Evolutionary conservation across 2,888 invertebrate genomes (phyloP).

Genomic region (Papilio elwesi): DNA sequence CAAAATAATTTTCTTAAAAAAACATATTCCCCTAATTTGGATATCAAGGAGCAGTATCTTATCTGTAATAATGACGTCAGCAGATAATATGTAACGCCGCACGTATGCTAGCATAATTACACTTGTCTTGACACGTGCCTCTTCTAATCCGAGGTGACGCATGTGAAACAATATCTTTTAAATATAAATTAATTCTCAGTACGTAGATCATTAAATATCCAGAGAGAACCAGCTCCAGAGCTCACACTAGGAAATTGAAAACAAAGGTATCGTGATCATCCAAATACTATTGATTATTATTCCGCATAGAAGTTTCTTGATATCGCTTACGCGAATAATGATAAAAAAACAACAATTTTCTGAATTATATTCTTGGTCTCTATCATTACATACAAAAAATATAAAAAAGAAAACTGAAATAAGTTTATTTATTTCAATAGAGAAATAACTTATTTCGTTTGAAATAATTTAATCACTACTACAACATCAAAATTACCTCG

Average conservation of each 20-base stretch:
- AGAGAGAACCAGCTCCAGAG: no score
- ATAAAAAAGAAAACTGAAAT: neutral
- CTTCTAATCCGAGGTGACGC: slow-evolving; percentile 10
- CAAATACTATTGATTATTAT: neutral
- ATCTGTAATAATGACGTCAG: slow-evolving; percentile 13
- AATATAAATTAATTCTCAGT: neutral
- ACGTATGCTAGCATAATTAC: slow-evolving; percentile 12
- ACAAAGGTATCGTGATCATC: neutral
- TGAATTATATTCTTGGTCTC: no score
- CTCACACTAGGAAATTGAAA: neutral
- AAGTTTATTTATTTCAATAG: no score
- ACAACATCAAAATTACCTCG: neutral
- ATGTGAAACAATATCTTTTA: neutral
- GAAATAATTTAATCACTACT: neutral
- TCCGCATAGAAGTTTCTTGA: neutral
- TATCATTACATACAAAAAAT: neutral
- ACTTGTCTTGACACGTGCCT: slow-evolving; percentile 16
- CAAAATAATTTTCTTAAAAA: neutral
- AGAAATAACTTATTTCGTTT: neutral
- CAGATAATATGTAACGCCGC: slow-evolving; percentile 1
- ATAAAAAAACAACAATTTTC: no score
- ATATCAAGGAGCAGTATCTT: neutral
- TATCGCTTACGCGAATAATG: no score
- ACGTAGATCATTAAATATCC: neutral
- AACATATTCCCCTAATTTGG: neutral